Conservation (phyloP, 1,140 invertebrate genomes). For the Rhyzopertha dominica region DNA sequence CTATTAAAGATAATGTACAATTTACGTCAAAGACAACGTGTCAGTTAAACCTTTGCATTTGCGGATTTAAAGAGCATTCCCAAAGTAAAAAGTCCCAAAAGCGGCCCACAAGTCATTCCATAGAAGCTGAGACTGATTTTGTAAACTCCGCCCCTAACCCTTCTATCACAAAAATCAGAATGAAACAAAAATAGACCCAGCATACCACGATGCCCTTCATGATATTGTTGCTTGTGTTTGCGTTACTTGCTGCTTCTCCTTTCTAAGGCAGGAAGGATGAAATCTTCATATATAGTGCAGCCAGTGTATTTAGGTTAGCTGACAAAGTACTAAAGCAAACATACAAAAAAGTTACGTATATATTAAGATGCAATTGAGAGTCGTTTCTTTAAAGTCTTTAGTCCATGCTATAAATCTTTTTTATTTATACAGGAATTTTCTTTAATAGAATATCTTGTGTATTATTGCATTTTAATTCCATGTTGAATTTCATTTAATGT, state of each 20-base stretch:
- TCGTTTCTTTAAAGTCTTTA: no score
- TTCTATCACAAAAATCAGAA: slow-evolving; percentile 48
- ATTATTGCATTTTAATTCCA: no score
- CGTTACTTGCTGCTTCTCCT: slow-evolving; percentile 29
- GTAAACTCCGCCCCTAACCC: slow-evolving; percentile 41
- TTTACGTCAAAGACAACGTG: background rate
- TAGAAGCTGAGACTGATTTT: slow-evolving; percentile 47
- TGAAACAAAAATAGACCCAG: slow-evolving; percentile 48
- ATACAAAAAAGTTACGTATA: no score
- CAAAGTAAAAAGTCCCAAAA: slow-evolving; percentile 51
- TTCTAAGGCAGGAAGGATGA: slow-evolving; percentile 46
- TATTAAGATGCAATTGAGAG: no score
- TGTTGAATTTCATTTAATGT: no score
- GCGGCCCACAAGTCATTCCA: slow-evolving; percentile 50
- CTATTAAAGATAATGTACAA: slow-evolving; percentile 5
- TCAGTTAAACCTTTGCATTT: slow-evolving; percentile 39
- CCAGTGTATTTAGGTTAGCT: slow-evolving; percentile 49
- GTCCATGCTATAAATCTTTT: no score
- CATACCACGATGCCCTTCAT: slow-evolving; percentile 33
- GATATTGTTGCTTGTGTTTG: slow-evolving; percentile 36
- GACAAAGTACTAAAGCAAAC: slow-evolving; percentile 41
- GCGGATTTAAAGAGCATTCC: slow-evolving; percentile 51
- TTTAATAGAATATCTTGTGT: no score
- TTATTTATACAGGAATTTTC: no score
- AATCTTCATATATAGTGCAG: slow-evolving; percentile 54